A percentile compares a stretch with the other conserved stretches of the same genome.
phyloP scores from a whole-genome alignment of 2,113 vertebrate species.

The Ochotona princeps region DNA sequence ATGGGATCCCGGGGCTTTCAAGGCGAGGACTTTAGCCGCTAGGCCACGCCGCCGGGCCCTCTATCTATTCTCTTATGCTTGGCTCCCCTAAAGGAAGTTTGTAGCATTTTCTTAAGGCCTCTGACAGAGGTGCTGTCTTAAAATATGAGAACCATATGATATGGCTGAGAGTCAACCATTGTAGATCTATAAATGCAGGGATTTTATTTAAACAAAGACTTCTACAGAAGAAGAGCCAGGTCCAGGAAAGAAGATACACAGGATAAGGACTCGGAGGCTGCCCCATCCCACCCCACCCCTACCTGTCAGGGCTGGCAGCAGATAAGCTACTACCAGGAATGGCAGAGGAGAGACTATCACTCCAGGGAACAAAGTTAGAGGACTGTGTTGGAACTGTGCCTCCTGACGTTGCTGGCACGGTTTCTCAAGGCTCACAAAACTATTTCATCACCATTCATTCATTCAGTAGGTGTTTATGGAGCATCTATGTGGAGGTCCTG shows the following conservation, averaged over 20 bases:
- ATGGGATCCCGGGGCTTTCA: too few relatives aligned
- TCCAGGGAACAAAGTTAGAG: not conserved
- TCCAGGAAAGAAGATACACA: conserved; percentile 8
- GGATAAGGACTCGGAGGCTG: not conserved
- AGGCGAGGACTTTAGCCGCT: too few relatives aligned
- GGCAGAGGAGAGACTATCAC: not conserved
- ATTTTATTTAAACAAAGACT: conserved; percentile 33
- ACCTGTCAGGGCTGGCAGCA: not conserved
- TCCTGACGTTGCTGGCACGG: conserved; percentile 5
- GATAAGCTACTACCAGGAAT: not conserved
- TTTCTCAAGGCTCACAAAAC: conserved; percentile 2
- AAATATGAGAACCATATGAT: not conserved
- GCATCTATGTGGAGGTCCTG: not conserved
- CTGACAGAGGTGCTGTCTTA: not conserved
- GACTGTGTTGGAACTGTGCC: not conserved
- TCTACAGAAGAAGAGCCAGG: not conserved
- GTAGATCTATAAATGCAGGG: conserved; percentile 9
- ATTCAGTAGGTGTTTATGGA: conserved; percentile 11
- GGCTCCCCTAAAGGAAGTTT: conserved; percentile 11
- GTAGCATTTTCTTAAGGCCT: not conserved
- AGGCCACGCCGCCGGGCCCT: too few relatives aligned
- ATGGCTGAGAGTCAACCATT: not conserved
- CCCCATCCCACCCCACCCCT: not conserved
- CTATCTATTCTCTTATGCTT: not conserved
- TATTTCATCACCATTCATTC: not conserved